phyloP scores from a whole-genome alignment of 1,140 invertebrate genomes.

The Meloidogyne floridensis region DNA sequence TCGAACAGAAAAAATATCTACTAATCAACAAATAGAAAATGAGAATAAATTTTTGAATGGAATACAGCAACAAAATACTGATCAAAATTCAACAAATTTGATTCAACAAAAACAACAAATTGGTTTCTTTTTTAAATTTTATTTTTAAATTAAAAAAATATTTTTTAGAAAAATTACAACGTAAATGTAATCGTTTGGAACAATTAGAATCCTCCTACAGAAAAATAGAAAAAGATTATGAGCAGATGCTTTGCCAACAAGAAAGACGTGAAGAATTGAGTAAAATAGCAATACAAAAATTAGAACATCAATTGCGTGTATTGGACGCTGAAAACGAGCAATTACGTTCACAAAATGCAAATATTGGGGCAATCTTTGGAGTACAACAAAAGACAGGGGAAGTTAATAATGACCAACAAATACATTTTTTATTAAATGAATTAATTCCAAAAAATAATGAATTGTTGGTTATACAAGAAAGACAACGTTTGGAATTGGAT shows the following conservation, averaged over 20 bases:
- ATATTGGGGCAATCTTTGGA: constrained; percentile 37
- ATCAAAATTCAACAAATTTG: not conserved
- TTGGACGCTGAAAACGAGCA: no score
- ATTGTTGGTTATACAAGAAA: constrained; percentile 81
- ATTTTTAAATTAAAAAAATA: not conserved
- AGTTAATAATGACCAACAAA: constrained; percentile 34
- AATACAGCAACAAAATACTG: not conserved
- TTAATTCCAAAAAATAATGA: constrained; percentile 72
- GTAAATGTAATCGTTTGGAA: constrained; percentile 28
- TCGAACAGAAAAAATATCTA: not conserved
- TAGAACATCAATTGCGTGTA: no score
- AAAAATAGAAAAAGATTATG: constrained; percentile 45
- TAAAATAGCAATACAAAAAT: constrained; percentile 77
- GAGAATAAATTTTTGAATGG: constrained; percentile 15
- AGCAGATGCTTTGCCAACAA: constrained; percentile 61
- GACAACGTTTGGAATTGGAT: constrained; percentile 85
- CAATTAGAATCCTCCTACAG: constrained; percentile 39
- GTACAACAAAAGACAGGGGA: not conserved
- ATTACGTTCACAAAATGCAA: constrained; percentile 61
- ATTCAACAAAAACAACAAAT: not conserved
- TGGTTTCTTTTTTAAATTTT: not conserved
- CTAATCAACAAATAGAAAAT: constrained; percentile 16
- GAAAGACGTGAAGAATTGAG: constrained; percentile 83
- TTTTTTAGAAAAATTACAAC: constrained; percentile 27
- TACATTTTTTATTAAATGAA: constrained; percentile 41